phyloP scores from a whole-genome alignment of 2,888 invertebrate species.

The Diogma glabrata region DNA sequence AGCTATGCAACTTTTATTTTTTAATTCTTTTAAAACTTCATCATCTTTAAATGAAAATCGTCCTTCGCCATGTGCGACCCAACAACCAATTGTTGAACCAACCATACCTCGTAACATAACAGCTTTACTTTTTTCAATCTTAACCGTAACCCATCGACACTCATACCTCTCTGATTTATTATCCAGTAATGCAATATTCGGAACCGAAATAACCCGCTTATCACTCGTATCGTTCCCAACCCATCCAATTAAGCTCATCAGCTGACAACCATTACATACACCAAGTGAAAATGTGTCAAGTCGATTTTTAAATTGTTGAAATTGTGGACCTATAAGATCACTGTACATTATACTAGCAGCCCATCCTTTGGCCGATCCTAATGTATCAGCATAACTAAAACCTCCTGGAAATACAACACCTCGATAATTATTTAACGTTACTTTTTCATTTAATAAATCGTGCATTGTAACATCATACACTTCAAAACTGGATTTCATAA shows the following conservation, averaged over 20 bases:
- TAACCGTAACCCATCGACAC: conserved; percentile 68
- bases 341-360: conserved; percentile 84
- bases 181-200: conserved; percentile 63
- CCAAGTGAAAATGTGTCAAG: conserved; percentile 88
- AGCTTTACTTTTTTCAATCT: conserved; percentile 48
- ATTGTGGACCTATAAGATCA: conserved; percentile 58
- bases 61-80: conserved; percentile 97
- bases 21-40: conserved; percentile 39
- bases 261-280: conserved; percentile 97
- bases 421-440: conserved; percentile 66
- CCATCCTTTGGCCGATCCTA: conserved; percentile 98
- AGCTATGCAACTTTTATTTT: conserved; percentile 52
- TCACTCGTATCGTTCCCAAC: conserved; percentile 47
- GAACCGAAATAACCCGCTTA: conserved; percentile 30
- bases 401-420: conserved; percentile 92
- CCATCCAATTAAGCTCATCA: conserved; percentile 91
- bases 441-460: conserved; percentile 60
- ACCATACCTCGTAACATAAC: conserved; percentile 89
- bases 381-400: conserved; percentile 95
- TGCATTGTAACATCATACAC: conserved; percentile 94
- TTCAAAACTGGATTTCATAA: conserved; percentile 77
- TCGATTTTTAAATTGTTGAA: conserved; percentile 61
- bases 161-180: conserved; percentile 77
- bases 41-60: conserved; percentile 49
- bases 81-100: conserved; percentile 80